phyloP scores from a whole-genome alignment of 1,140 invertebrate genomes.

The Triops cancriformis region DNA sequence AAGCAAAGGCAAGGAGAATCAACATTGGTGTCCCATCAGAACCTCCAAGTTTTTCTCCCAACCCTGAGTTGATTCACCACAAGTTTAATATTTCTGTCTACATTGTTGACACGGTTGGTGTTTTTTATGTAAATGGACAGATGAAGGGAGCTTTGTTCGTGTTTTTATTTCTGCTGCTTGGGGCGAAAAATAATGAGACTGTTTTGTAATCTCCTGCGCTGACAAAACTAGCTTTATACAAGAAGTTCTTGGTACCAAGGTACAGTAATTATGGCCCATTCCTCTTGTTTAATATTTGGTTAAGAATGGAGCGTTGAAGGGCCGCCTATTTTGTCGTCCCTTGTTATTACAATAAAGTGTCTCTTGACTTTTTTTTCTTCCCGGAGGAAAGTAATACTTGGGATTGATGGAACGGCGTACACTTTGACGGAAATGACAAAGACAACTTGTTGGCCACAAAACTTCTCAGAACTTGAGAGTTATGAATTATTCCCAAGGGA shows the following conservation, averaged over 20 bases:
- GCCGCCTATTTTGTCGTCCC: no score
- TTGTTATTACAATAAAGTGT: no score
- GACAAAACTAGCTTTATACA: not conserved
- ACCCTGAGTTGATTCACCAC: not conserved
- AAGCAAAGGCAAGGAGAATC: not conserved
- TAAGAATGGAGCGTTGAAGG: no score
- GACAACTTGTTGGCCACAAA: conserved; percentile 4
- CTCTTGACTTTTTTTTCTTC: no score
- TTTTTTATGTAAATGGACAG: not conserved
- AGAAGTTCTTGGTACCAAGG: not conserved
- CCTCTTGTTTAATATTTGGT: not conserved
- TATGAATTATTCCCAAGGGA: conserved; percentile 5
- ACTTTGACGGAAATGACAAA: not conserved
- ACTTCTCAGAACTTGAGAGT: not conserved
- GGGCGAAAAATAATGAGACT: not conserved
- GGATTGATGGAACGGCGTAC: not conserved
- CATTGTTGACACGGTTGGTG: not conserved
- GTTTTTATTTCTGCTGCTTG: not conserved
- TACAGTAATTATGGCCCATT: not conserved
- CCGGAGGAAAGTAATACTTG: not conserved
- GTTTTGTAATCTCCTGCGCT: not conserved
- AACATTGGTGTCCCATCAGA: not conserved
- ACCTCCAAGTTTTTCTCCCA: not conserved
- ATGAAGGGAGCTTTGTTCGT: not conserved
- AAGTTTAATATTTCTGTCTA: not conserved